Evolutionary conservation across 2,113 vertebrate species (phyloP), one percentile per base, ranked within the genome.

Genomic region (Pithys albifrons): DNA sequence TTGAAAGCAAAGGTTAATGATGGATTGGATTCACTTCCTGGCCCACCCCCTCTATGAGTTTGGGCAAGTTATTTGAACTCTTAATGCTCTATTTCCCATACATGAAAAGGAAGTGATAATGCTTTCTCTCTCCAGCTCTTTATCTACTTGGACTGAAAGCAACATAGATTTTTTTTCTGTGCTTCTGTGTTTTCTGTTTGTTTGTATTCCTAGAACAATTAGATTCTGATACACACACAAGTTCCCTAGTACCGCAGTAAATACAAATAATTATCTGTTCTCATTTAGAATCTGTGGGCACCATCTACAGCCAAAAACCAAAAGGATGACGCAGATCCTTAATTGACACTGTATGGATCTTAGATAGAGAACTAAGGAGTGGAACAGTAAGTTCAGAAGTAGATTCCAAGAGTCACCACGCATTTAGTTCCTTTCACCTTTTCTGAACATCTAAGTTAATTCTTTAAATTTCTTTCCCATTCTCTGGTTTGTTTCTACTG

Each of bases 1-100:
- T 59, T 96, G 85, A 49, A 80, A 86, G 51, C 27, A 51, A 90
- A 49, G 37, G 66, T 28, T 72, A 8, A 1, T 91, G 77, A 92
- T 46, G 80, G 80, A 92, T 91, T 93, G 28, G 28, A 62, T 93
- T 94, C 31, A 89, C 46, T 92, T 95, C 91, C 93, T 95, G 84
- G 37, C 64, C 75, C 94, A 93, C 67, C 67, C 39, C 71, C 62
- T 54, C 37, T 25, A 28, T 46, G 67, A 80, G 37, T 94, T 65
- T 77, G 67, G 52, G 39, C 55, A 89, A 76, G 88, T 85, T 88
- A 94, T 84, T 96, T 91, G 93, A 95, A 89, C 93, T 93, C 88
- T 89, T 95, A 95, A 90, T 93, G 85, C 65, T 92, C 86, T 78
- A 79, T 62, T 85, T 93, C 61, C 65, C 20, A 39, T 70, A 90